A percentile compares a stretch with the other conserved stretches of the same genome.
Evolutionary conservation across 2,113 vertebrate genomes (phyloP).

Genomic region (Panthera uncia): DNA sequence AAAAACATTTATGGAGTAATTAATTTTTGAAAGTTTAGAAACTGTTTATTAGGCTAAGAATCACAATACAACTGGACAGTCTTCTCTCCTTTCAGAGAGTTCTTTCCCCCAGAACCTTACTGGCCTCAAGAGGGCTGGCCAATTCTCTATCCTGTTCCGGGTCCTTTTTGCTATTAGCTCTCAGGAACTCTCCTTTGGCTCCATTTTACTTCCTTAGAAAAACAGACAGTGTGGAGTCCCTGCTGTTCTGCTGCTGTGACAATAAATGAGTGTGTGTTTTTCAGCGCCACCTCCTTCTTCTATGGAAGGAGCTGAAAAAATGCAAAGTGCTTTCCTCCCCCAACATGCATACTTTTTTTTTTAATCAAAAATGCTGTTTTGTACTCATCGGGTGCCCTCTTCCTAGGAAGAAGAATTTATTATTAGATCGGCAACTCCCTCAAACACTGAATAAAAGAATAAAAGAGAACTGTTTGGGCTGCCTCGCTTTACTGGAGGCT

Average conservation of each 20-base stretch:
- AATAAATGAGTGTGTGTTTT: constrained; percentile 40
- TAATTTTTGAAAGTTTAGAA: neutral
- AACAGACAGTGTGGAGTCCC: neutral
- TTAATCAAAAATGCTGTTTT: constrained; percentile 49
- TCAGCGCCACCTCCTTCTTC: neutral
- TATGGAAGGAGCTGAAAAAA: constrained; percentile 29
- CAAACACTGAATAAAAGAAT: constrained; percentile 69
- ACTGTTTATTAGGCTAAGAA: neutral
- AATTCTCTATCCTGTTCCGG: neutral
- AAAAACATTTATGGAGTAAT: neutral
- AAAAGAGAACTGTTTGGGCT: neutral
- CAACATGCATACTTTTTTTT: neutral
- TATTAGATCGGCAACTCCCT: constrained; percentile 45
- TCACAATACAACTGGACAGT: neutral
- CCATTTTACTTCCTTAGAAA: constrained; percentile 39
- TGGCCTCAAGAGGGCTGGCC: neutral
- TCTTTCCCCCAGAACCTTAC: neutral
- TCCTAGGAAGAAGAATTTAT: constrained; percentile 58
- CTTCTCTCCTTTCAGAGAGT: neutral
- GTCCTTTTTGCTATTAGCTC: neutral
- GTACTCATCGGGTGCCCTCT: constrained; percentile 44
- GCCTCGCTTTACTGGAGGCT: neutral
- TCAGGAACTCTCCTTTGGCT: neutral
- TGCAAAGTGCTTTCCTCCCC: constrained; percentile 1
- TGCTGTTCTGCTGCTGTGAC: neutral